A percentile compares a stretch with the other conserved stretches of the same genome.
phyloP scores from a whole-genome alignment of 2,113 vertebrate species.

The Lycaon pictus region DNA sequence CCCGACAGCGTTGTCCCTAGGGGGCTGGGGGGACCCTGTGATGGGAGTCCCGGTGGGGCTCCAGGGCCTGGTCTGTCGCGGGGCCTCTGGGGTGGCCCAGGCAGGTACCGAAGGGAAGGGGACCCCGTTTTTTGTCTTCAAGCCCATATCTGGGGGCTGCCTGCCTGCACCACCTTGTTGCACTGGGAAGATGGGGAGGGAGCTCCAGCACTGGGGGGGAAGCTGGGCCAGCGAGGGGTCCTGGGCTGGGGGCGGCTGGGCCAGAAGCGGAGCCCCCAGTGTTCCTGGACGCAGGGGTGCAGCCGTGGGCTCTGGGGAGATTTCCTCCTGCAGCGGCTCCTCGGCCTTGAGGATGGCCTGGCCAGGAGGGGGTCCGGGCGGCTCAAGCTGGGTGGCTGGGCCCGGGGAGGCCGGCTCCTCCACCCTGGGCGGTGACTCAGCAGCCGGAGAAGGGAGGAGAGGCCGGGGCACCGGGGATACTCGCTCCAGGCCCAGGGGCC shows the following conservation, averaged over 20 bases:
- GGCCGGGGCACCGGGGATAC: background rate
- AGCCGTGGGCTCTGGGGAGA: no score
- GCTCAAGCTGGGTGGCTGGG: background rate
- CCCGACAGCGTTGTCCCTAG: rapidly evolving
- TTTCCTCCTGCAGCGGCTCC: no score
- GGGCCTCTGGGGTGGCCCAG: background rate
- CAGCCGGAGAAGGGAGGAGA: background rate
- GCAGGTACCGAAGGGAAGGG: no score
- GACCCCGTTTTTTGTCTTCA: rapidly evolving
- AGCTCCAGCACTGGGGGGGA: rapidly evolving
- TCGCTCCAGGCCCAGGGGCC: conserved; percentile 84
- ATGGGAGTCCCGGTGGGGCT: rapidly evolving
- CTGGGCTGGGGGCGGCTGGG: no score
- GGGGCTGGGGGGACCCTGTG: background rate
- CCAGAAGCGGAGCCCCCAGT: no score
- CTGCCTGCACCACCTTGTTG: rapidly evolving
- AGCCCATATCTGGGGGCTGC: background rate
- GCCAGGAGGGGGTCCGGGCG: rapidly evolving
- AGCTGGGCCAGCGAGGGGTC: background rate
- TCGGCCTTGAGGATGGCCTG: no score
- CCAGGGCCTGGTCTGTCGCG: no score
- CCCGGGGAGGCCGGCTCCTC: no score
- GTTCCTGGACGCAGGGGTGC: no score
- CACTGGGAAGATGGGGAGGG: rapidly evolving
- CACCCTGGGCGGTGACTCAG: no score